Evolutionary conservation across 2,797 vertebrate genomes (phyloP), one percentile per base, ranked within the genome.

Genomic region (Rhynchonycteris naso): DNA sequence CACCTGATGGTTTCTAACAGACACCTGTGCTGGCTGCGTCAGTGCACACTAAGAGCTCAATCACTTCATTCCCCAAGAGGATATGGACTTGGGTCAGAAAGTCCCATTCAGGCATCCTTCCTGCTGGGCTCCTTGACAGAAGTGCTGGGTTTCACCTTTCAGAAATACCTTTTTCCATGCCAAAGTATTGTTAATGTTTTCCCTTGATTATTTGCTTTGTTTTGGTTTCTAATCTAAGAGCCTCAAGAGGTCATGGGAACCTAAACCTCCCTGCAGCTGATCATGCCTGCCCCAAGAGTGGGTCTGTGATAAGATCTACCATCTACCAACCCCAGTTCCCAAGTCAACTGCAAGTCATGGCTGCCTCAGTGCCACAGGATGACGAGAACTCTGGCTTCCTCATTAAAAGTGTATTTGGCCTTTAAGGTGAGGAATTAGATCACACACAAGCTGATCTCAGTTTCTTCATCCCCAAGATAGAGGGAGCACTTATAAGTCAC

Each of bases 231-330:
- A 30, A 47, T 19, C 18, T 81, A 30, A 75, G 3, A 69, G 33
- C 33, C 75, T 74, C 68, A 7, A 54, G 26, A 5, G 59, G 7
- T 6, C 19, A 26, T 87, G 38, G 82, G 35, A 38, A 75, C 1
- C 38, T 93, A 47, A 69, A 56, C 4, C 59, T 56, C 9, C 38
- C 12, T 61, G 18, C 54, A 24, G 28, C 63, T 43, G 47, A 33
- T 59, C 66, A 43, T 26, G 38, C 11, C 54, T 24, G 26, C 50
- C 33, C 8, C 0, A 2, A 7, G 0, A 6, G 1, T 33, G 5
- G 22, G 21, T 30, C 16, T 88, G 14, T 18, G n/a, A 66, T 30
- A 5, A 19, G 1, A 15, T 4, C 16, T 6, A 19, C 2, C 68
- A 15, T 4, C 16, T 6, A 19, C 2, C 68, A 58, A 18, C 7